Conservation (phyloP, 1,140 invertebrate species). For the Drosophila cardini region DNA sequence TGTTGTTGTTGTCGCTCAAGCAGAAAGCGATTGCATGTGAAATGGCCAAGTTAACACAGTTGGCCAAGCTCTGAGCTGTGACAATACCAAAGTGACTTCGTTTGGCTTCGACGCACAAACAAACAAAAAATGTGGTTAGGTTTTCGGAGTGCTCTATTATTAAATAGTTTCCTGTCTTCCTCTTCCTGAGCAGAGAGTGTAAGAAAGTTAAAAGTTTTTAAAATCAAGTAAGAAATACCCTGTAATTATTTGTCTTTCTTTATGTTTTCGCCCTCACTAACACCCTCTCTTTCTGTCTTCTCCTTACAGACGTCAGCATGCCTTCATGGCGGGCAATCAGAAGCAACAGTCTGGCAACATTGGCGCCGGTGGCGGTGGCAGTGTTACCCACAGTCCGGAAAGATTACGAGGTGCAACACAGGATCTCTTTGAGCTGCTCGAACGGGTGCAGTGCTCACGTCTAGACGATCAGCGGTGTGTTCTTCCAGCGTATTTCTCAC, state of each 20-base stretch:
- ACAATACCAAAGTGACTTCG: conserved; percentile 33
- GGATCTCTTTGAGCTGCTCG: conserved; percentile 95
- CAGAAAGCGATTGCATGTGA: conserved; percentile 73
- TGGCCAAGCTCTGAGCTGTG: conserved; percentile 45
- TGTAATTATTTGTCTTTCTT: background rate
- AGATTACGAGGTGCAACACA: conserved; percentile 89
- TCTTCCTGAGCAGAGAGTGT: background rate
- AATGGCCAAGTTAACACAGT: conserved; percentile 17
- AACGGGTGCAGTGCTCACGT: conserved; percentile 95
- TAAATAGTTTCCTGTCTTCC: conserved; percentile 60
- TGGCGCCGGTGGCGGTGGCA: conserved; percentile 83
- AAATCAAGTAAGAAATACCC: too few relatives aligned
- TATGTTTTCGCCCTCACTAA: too few relatives aligned
- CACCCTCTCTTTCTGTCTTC: background rate
- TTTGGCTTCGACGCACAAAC: conserved; percentile 32
- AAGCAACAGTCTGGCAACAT: conserved; percentile 53
- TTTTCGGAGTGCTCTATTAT: conserved; percentile 72
- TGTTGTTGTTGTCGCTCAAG: conserved; percentile 54
- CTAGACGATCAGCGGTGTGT: conserved; percentile 97
- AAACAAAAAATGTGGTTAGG: conserved; percentile 48
- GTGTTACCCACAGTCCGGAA: conserved; percentile 85
- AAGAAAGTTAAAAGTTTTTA: too few relatives aligned
- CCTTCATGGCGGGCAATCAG: conserved; percentile 84
- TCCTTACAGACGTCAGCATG: conserved; percentile 85
- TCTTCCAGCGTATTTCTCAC: conserved; percentile 93